Evolutionary conservation across 2,797 vertebrate genomes (phyloP).

Genomic region (Setipinna tenuifilis): DNA sequence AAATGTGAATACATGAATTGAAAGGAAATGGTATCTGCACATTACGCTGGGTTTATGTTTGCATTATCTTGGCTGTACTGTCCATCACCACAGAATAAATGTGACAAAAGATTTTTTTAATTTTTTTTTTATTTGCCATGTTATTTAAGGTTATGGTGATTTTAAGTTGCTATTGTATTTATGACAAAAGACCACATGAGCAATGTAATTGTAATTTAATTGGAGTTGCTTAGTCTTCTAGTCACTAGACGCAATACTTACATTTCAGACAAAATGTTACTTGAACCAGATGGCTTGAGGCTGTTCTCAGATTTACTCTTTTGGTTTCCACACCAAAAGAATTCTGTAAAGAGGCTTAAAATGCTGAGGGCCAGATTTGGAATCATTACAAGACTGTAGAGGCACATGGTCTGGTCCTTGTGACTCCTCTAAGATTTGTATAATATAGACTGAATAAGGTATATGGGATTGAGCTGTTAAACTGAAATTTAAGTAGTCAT

Average conservation of each 20-base stretch:
- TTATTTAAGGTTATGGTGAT: background rate
- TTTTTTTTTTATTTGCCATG: too few species aligned
- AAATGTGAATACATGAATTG: background rate
- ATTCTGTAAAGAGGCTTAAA: constrained; percentile 57
- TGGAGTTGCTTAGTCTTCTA: background rate
- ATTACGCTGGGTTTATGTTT: background rate
- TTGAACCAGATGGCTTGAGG: background rate
- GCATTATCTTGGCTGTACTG: background rate
- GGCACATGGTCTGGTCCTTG: constrained; percentile 41
- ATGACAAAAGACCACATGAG: background rate
- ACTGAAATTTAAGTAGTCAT: background rate
- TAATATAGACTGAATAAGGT: background rate
- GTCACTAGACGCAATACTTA: background rate
- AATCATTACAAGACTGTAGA: constrained; percentile 7
- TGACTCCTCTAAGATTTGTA: constrained; percentile 38
- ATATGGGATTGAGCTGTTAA: background rate
- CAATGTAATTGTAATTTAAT: background rate
- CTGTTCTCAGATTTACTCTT: constrained; percentile 56
- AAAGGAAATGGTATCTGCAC: background rate
- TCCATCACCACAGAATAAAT: background rate
- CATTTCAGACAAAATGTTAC: background rate
- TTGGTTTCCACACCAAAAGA: constrained; percentile 38
- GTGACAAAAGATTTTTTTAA: too few species aligned
- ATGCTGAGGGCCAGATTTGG: constrained; percentile 12
- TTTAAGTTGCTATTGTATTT: background rate